Base-by-base conservation (phyloP, 1,140 invertebrate genomes). In the Holcopasites calliopsidis region DNA sequence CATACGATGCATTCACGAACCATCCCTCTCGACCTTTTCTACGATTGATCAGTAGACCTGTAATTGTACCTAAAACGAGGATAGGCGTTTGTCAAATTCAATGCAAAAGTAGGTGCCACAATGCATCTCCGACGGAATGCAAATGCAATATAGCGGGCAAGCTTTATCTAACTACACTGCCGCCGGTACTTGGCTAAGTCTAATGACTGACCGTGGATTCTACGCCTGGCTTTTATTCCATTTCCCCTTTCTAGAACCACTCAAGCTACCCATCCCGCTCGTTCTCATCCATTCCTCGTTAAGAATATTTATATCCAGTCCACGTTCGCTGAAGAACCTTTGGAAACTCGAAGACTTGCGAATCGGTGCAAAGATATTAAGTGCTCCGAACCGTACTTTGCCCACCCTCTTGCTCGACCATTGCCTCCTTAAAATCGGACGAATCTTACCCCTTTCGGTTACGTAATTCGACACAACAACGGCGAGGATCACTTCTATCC, bases 241-340 rank as follows among this genome's bases (percentile, higher is more conserved):
- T 77, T 79, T 52, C 49, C 47, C n/a, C 58, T n/a, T 35, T 70
- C 68, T 54, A 66, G 42, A 69, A n/a, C 55, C 72, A 61, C 38
- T 71, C 38, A 7, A 40, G n/a, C 35, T 38, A 54, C 47, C n/a
- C 42, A n/a, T 69, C 23, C 62, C 42, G 28, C 62, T 68, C 62
- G 18, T 40, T 77, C 76, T 66, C 71, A 58, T 73, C 75, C 70
- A 62, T 61, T 28, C 76, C 57, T 73, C 66, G 49, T 71, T 38
- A 54, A 71, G 60, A 82, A 84, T 84, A 86, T 88, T 88, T 89
- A 86, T 86, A 88, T 81, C 78, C 87, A 78, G 81, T 73, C 79
- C 86, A 89, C 88, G 87, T 88, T 84, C 79, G 50, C 69, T 50
- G 60, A 79, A 80, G 82, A 81, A 86, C 82, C 85, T 77, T 77